Base-by-base conservation (phyloP, 1,140 invertebrate genomes). In the Bombyx mandarina region DNA sequence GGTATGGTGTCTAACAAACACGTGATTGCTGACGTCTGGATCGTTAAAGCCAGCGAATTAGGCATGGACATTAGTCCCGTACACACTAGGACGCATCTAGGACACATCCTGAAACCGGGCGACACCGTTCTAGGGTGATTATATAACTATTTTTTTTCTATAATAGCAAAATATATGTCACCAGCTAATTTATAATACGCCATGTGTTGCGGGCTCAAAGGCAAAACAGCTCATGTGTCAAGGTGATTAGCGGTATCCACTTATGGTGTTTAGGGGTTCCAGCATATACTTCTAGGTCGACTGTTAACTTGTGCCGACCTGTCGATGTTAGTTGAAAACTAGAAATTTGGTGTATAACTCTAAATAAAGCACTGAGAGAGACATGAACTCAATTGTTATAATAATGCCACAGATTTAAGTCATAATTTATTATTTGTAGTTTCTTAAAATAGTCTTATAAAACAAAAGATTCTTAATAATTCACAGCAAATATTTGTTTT, bases 21-120 rank as follows among this genome's bases (percentile, higher is more conserved):
- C 88, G 91, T 94, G 4, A 88, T 99, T 52, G 94, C 96, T 18
- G 98, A 99, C 88, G 93, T 96, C 35, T 99, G 97, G 95, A 90
- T 99, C 2, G 95, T 98, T 0, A 94, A 93, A 82, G 91, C 95
- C 43, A 94, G 93, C 57, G 97, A 99, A 77, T 84, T 99, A 43
- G 98, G 97, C 8, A 88, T 94, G 8, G 93, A 93, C 58, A 93
- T 96, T n/a, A 93, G 91, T 71, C 90, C 92, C 9, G 93, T 96
- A 63, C 96, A 98, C 72, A 93, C 94, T 43, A 90, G 94, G 67
- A 98, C 97, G 43, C 98, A 99, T 90, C 88, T 99, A 46, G 99
- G 98, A 0, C 95, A 99, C 86, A 75, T 99, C 53, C 88, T 99
- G 9, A 95, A 97, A 77, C 92, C 94, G 61, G 98, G 98, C 43